Base-by-base conservation (phyloP, 2,888 invertebrate species). In the Cistogaster globosa region DNA sequence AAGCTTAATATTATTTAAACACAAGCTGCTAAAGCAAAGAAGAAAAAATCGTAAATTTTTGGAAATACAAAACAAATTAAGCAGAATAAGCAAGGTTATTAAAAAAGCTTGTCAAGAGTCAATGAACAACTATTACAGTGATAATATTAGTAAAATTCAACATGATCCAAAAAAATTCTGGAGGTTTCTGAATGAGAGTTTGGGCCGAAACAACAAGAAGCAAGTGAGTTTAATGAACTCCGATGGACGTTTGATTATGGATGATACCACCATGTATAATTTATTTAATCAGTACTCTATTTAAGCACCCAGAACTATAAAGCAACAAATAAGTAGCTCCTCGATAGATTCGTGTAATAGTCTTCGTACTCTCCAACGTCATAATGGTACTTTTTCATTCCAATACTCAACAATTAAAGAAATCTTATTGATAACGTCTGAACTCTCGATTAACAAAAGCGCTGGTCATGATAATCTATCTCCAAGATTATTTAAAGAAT, bases 291-390 rank as follows among this genome's bases (percentile, higher is more conserved):
- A n/a, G n/a, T n/a, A n/a, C n/a, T n/a, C n/a, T n/a, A n/a, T n/a
- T n/a, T n/a, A 62, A 62, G 20, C n/a, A 3, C 62, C 62, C 12
- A 62, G 38, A 62, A 38, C 60, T 38, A 62, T n/a, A n/a, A n/a
- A n/a, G n/a, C n/a, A n/a, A n/a, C n/a, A n/a, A n/a, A n/a, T n/a
- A n/a, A n/a, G n/a, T 14, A 42, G 32, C 18, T 42, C 62, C 12
- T 14, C 62, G 11, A 2, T 1, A 62, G 42, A 62, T 11, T 62
- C 42, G 20, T 42, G 62, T 18, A 62, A 62, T 42, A 42, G 42
- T 20, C 42, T 38, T 42, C 4, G 42, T 18, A 62, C 62, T 42
- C 42, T 42, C 12, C n/a, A n/a, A n/a, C n/a, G n/a, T n/a, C n/a
- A n/a, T n/a, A n/a, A n/a, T n/a, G n/a, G n/a, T n/a, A n/a, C n/a